Percentiles rank a stretch among this genome's conserved stretches.
Conservation (phyloP, 2,888 invertebrate species). For the Allygus modestus region DNA sequence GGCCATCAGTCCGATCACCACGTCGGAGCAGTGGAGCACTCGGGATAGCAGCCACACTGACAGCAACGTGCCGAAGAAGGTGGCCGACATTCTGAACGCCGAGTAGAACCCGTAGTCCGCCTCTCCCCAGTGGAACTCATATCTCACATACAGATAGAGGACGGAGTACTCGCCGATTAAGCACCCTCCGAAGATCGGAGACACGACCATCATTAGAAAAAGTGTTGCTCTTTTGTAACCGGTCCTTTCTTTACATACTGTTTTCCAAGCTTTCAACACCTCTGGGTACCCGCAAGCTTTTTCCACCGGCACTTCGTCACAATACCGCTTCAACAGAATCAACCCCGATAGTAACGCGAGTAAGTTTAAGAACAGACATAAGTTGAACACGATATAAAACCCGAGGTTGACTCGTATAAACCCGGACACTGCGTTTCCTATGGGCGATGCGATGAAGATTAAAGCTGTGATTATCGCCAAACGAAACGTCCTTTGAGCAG, state of each 20-base stretch:
- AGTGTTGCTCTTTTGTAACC: slow-evolving; percentile 57
- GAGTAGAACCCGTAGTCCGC: slow-evolving; percentile 66
- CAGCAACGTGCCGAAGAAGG: slow-evolving; percentile 66
- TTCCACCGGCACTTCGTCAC: slow-evolving; percentile 49
- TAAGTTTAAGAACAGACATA: slow-evolving; percentile 60
- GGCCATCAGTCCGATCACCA: slow-evolving; percentile 64
- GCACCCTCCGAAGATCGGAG: slow-evolving; percentile 65
- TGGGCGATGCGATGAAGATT: slow-evolving; percentile 65
- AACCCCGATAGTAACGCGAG: slow-evolving; percentile 61
- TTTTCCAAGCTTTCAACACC: slow-evolving; percentile 58
- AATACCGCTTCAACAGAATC: slow-evolving; percentile 58
- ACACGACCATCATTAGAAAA: slow-evolving; percentile 64
- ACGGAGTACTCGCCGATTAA: slow-evolving; percentile 67
- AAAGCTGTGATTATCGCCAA: slow-evolving; percentile 65
- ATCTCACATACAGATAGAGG: slow-evolving; percentile 66
- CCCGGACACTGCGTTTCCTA: slow-evolving; percentile 63
- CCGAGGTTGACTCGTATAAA: slow-evolving; percentile 63
- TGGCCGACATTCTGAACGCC: slow-evolving; percentile 65
- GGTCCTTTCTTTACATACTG: slow-evolving; percentile 64
- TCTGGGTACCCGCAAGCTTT: slow-evolving; percentile 52
- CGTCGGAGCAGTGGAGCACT: slow-evolving; percentile 63
- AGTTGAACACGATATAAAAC: slow-evolving; percentile 60
- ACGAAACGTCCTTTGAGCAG: slow-evolving; percentile 57
- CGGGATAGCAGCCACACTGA: slow-evolving; percentile 65
- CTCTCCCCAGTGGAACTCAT: slow-evolving; percentile 67